Percentiles rank a stretch among this genome's conserved stretches.
These are phyloP conservation scores for Xenops minutus DNA, from an alignment of 2,797 vertebrate species.

Conservation along the genomic window DNA sequence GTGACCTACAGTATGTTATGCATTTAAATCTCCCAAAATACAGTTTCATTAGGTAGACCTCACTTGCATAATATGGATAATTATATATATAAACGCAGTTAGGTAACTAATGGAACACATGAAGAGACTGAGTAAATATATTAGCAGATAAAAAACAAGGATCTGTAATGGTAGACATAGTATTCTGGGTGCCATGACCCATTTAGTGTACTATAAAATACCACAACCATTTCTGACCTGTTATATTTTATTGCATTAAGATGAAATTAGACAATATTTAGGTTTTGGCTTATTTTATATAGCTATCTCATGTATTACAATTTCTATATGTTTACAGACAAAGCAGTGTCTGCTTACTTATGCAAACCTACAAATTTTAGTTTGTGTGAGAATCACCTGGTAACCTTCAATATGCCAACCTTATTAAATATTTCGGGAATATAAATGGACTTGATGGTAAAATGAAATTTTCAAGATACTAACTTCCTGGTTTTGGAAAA, in stretches of 20 bases:
- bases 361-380: neutral
- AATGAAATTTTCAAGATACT: neutral
- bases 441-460: neutral
- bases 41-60: neutral
- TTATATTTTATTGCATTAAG: neutral
- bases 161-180: neutral
- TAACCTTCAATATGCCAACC: neutral
- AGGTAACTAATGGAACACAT: neutral
- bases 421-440: neutral
- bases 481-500: neutral
- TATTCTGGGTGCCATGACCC: neutral
- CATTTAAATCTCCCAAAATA: neutral
- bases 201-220: neutral
- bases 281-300: neutral
- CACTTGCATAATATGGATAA: neutral
- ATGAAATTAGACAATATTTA: neutral
- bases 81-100: neutral
- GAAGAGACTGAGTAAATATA: neutral
- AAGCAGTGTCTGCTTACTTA: neutral
- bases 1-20: neutral
- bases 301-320: neutral
- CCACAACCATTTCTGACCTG: neutral
- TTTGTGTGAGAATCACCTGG: neutral
- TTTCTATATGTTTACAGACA: neutral
- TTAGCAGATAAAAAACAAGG: neutral